Percentiles rank a stretch among this genome's conserved stretches.
Evolutionary conservation across 2,888 invertebrate species (phyloP).

Genomic region (Sycophila texana): DNA sequence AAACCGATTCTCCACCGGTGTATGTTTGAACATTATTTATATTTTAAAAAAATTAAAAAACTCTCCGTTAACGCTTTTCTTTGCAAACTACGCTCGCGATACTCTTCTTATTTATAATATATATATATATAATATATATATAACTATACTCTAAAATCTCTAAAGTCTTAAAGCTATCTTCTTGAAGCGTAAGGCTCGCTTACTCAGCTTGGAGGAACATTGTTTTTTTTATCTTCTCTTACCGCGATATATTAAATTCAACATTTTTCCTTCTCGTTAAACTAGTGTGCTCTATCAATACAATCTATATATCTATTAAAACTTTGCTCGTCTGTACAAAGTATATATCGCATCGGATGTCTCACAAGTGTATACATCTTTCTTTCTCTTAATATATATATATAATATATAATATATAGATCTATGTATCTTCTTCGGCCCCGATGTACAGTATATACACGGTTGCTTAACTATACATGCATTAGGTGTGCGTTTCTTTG

Average conservation of each 20-base stretch:
- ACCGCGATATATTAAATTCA: slow-evolving; percentile 58
- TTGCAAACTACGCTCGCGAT: neutral
- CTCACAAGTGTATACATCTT: slow-evolving; percentile 17
- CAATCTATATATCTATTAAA: slow-evolving; percentile 53
- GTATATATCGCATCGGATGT: slow-evolving; percentile 7
- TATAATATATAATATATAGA: slow-evolving; percentile 37
- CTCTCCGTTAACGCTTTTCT: slow-evolving; percentile 5
- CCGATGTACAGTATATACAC: slow-evolving; percentile 4
- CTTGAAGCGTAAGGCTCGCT: slow-evolving; percentile 72
- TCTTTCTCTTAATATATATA: slow-evolving; percentile 35
- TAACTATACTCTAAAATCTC: slow-evolving; percentile 51
- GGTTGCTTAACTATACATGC: slow-evolving; percentile 2
- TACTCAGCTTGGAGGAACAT: slow-evolving; percentile 75
- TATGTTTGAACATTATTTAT: slow-evolving; percentile 7
- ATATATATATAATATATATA: slow-evolving; percentile 25
- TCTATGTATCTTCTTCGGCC: neutral
- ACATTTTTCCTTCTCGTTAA: slow-evolving; percentile 46
- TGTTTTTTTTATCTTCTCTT: slow-evolving; percentile 66
- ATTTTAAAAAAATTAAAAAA: slow-evolving; percentile 57
- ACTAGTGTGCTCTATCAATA: slow-evolving; percentile 56
- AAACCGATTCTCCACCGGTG: slow-evolving; percentile 44
- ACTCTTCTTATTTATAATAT: slow-evolving; percentile 30
- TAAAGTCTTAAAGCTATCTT: slow-evolving; percentile 58
- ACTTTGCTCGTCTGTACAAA: slow-evolving; percentile 56
- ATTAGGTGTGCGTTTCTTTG: slow-evolving; percentile 4